These are phyloP conservation scores for Strigamia transsilvanica DNA, from an alignment of 2,888 invertebrate species.

Conservation along the genomic window DNA sequence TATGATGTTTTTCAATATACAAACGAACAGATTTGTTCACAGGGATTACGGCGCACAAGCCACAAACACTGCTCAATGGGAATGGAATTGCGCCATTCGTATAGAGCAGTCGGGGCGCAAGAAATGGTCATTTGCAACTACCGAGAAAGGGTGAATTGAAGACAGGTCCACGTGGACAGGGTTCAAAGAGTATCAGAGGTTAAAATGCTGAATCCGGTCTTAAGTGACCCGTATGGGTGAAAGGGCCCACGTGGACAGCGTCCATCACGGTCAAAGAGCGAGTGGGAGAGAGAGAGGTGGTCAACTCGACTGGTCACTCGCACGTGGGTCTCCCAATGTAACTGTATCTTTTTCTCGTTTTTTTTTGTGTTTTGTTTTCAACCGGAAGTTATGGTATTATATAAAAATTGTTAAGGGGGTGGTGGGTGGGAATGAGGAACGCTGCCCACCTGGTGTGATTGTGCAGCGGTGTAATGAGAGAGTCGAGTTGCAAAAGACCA, in stretches of 20 bases:
- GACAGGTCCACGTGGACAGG: conserved; percentile 27
- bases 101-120: not conserved
- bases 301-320: not conserved
- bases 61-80: too few relatives aligned
- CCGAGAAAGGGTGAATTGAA: conserved; percentile 4
- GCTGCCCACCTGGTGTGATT: conserved; percentile 48
- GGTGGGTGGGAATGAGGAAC: conserved; percentile 19
- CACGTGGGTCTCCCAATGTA: not conserved
- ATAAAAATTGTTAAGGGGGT: not conserved
- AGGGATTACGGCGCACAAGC: too few relatives aligned
- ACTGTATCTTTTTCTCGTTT: not conserved
- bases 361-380: not conserved
- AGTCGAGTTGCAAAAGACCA: conserved; percentile 43
- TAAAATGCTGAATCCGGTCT: conserved; percentile 20
- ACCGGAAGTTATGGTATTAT: conserved; percentile 45
- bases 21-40: too few relatives aligned
- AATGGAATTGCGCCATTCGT: too few relatives aligned
- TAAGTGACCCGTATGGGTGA: conserved; percentile 36
- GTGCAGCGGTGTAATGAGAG: conserved; percentile 45
- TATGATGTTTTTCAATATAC: too few relatives aligned
- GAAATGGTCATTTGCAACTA: not conserved
- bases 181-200: conserved; percentile 32
- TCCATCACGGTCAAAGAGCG: not conserved
- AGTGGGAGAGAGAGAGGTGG: not conserved
- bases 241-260: conserved; percentile 44